These are phyloP conservation scores for Sciurus niger DNA, from an alignment of 2,113 vertebrate genomes.

Conservation along the genomic window DNA sequence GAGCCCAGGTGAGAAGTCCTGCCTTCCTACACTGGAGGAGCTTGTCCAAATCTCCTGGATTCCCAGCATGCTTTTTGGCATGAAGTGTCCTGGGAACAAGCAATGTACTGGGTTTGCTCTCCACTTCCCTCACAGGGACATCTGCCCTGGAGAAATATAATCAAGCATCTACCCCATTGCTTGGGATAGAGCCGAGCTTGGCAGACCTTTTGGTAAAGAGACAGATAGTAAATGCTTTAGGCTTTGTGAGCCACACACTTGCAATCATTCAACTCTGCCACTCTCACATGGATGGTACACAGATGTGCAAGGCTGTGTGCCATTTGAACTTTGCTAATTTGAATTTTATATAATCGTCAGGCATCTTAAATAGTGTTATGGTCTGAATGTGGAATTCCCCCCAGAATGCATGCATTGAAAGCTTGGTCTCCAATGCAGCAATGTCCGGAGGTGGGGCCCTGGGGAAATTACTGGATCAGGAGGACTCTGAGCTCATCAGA, in stretches of 20 bases:
- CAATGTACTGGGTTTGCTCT: no score
- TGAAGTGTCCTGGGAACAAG: neutral
- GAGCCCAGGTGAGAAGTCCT: no score
- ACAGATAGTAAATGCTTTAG: neutral
- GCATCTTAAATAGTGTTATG: neutral
- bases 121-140: neutral
- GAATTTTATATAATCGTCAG: neutral
- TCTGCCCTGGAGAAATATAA: neutral
- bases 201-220: neutral
- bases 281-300: rapidly evolving
- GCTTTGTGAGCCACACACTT: no score
- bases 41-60: neutral
- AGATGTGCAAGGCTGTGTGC: neutral
- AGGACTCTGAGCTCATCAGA: no score
- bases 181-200: no score
- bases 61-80: neutral
- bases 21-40: no score
- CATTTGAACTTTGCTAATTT: neutral
- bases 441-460: no score
- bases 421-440: no score
- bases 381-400: no score
- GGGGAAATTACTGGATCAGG: no score
- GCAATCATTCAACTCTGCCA: neutral
- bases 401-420: no score
- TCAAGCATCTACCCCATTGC: neutral